Conservation (phyloP, 1,140 invertebrate species). For the Cyclina sinensis region DNA sequence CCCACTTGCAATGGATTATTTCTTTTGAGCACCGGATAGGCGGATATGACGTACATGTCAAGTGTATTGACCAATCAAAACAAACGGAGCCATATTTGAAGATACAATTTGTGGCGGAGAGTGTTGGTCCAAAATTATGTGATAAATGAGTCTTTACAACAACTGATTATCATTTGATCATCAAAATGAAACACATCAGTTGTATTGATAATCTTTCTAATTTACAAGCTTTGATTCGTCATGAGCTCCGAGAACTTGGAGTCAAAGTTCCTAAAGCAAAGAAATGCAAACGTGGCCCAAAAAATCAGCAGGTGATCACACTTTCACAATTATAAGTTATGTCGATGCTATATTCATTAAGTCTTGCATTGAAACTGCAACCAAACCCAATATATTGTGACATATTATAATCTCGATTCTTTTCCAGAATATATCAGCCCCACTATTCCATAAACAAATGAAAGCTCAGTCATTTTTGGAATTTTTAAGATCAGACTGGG, state of each 20-base stretch:
- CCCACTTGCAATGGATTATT: no score
- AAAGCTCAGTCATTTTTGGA: no score
- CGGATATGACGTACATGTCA: constrained; percentile 39
- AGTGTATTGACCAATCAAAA: constrained; percentile 54
- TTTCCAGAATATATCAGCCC: no score
- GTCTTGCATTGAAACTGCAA: background rate
- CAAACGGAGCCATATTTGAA: constrained; percentile 55
- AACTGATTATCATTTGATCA: constrained; percentile 41
- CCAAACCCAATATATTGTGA: background rate
- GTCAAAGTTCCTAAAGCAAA: constrained; percentile 83
- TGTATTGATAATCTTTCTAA: constrained; percentile 77
- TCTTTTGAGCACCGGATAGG: background rate
- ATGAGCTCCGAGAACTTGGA: constrained; percentile 82
- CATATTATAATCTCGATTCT: no score
- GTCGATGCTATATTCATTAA: background rate
- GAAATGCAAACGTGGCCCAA: constrained; percentile 76
- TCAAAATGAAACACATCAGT: constrained; percentile 76
- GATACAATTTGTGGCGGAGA: constrained; percentile 21
- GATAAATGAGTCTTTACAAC: background rate
- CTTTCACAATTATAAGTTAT: no score
- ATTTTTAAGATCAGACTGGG: no score
- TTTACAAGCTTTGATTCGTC: constrained; percentile 77
- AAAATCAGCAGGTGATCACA: constrained; percentile 61
- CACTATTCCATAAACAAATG: no score
- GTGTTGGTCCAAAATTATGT: background rate